These are phyloP conservation scores for Stegastes partitus DNA, from an alignment of 2,113 vertebrate species.

Conservation along the genomic window DNA sequence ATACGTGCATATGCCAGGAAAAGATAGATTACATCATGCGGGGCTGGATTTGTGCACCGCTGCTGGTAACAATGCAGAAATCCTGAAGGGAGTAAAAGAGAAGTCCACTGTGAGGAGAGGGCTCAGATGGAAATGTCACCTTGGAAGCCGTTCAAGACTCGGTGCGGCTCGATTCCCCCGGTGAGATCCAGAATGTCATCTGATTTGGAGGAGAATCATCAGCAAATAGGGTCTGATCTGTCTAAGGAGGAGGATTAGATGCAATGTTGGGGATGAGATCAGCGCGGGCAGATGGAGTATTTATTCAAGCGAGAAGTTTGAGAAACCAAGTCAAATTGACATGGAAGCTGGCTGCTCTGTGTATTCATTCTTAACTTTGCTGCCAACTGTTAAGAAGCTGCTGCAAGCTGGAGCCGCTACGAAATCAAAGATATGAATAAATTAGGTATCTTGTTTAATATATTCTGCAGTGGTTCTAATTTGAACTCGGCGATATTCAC, in stretches of 20 bases:
- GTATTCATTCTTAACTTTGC: slow-evolving; percentile 44
- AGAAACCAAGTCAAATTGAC: slow-evolving; percentile 65
- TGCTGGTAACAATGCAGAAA: slow-evolving; percentile 9
- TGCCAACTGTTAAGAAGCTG: slow-evolving; percentile 54
- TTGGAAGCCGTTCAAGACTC: slow-evolving; percentile 36
- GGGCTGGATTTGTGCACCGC: slow-evolving; percentile 20
- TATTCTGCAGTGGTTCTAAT: slow-evolving; percentile 49
- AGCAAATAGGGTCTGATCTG: slow-evolving; percentile 38
- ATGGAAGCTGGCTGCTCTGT: slow-evolving; percentile 40
- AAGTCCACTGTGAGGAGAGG: slow-evolving; percentile 12
- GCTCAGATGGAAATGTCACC: slow-evolving; percentile 54
- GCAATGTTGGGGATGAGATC: slow-evolving; percentile 75
- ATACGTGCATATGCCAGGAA: slow-evolving; percentile 36
- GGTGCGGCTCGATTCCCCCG: slow-evolving; percentile 37
- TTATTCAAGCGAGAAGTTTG: slow-evolving; percentile 66
- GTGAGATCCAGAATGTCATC: slow-evolving; percentile 49
- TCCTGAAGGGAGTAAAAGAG: slow-evolving; percentile 5
- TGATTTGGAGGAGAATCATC: slow-evolving; percentile 48
- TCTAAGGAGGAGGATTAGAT: slow-evolving; percentile 70
- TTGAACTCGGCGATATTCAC: slow-evolving; percentile 25
- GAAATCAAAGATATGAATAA: slow-evolving; percentile 49
- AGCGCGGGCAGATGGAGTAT: slow-evolving; percentile 75
- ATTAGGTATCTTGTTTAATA: slow-evolving; percentile 54
- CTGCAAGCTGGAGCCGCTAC: slow-evolving; percentile 27
- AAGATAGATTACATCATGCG: slow-evolving; percentile 39